phyloP scores from a whole-genome alignment of 2,888 invertebrate species.

The Trichacis sp. region DNA sequence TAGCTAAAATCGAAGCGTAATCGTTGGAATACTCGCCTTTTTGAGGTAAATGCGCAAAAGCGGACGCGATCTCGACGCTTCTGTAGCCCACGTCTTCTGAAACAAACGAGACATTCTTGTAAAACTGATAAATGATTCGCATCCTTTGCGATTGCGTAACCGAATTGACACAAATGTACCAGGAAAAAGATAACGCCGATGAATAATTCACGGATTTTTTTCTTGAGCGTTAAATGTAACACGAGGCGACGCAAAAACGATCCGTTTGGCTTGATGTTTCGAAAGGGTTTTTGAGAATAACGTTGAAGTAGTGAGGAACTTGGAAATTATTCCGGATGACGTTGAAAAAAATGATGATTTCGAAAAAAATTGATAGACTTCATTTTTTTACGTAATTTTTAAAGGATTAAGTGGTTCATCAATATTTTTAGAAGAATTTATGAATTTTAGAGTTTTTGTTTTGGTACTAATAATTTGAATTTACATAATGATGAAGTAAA shows the following conservation, averaged over 20 bases:
- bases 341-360: too few relatives aligned
- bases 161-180: conserved; percentile 1
- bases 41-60: conserved; percentile 68
- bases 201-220: neutral
- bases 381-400: too few relatives aligned
- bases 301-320: too few relatives aligned
- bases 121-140: conserved; percentile 12
- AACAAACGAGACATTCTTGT: conserved; percentile 56
- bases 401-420: too few relatives aligned
- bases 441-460: too few relatives aligned
- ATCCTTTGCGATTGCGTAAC: neutral
- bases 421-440: too few relatives aligned
- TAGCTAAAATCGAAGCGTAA: neutral
- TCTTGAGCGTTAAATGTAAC: neutral
- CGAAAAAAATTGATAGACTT: too few relatives aligned
- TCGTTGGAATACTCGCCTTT: conserved; percentile 59
- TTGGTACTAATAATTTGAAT: too few relatives aligned
- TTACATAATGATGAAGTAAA: too few relatives aligned
- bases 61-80: conserved; percentile 70
- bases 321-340: too few relatives aligned
- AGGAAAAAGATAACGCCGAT: neutral
- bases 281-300: too few relatives aligned
- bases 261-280: too few relatives aligned
- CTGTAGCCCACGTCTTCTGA: conserved; percentile 71
- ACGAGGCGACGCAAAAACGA: neutral